Conservation (phyloP, 2,113 vertebrate species). For the Plestiodon gilberti region DNA sequence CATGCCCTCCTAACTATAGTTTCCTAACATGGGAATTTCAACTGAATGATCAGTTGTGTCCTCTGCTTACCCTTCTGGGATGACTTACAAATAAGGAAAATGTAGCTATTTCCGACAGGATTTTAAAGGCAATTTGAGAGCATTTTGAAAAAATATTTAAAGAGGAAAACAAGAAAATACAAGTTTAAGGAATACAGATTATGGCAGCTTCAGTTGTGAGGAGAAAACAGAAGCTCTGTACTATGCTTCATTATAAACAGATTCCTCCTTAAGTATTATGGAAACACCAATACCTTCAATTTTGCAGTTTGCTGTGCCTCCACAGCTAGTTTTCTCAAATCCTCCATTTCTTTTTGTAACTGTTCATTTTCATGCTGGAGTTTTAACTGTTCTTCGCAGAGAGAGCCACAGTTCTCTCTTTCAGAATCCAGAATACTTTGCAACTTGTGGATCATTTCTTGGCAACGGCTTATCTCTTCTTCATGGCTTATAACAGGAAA, state of each 20-base stretch:
- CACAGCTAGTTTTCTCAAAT: conserved; percentile 79
- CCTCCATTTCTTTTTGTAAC: conserved; percentile 84
- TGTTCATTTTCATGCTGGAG: conserved; percentile 90
- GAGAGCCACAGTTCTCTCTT: conserved; percentile 79
- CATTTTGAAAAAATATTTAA: neutral
- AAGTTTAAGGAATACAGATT: neutral
- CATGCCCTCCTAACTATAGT: neutral
- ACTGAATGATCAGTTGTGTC: neutral
- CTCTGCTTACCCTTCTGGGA: neutral
- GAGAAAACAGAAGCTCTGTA: neutral
- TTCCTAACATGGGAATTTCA: neutral
- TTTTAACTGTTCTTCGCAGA: conserved; percentile 89
- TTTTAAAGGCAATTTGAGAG: neutral
- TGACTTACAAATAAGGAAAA: neutral
- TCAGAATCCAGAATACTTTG: conserved; percentile 82
- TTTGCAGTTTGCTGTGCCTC: conserved; percentile 87
- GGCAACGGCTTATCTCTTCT: conserved; percentile 87
- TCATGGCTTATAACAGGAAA: conserved; percentile 76
- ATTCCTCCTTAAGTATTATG: neutral
- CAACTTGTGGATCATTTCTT: conserved; percentile 85
- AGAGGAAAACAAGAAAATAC: neutral
- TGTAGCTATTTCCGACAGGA: neutral
- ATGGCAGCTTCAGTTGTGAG: neutral
- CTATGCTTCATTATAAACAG: neutral
- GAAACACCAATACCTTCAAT: conserved; percentile 81